Evolutionary conservation across 1,140 invertebrate genomes (phyloP), one percentile per base, ranked within the genome.

Genomic region (Drepana arcuata): DNA sequence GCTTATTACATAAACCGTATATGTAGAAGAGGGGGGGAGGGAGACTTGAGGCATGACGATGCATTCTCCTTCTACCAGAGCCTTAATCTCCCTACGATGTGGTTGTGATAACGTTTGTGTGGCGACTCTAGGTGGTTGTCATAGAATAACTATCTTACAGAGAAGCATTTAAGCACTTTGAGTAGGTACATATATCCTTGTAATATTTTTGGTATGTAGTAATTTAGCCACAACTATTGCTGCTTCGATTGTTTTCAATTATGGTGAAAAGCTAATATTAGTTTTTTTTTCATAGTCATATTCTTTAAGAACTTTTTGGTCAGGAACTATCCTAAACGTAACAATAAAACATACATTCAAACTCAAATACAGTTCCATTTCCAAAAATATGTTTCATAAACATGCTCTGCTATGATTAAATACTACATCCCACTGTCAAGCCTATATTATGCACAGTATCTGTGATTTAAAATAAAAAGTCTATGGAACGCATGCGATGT

Each of bases 1-100:
- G n/a, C n/a, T n/a, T n/a, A n/a, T n/a, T n/a, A n/a, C n/a, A n/a
- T n/a, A n/a, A n/a, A n/a, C n/a, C n/a, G n/a, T n/a, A n/a, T n/a
- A n/a, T n/a, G n/a, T n/a, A n/a, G n/a, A n/a, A n/a, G n/a, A n/a
- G n/a, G n/a, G n/a, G n/a, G n/a, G n/a, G n/a, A n/a, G n/a, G n/a
- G n/a, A n/a, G n/a, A n/a, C n/a, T n/a, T n/a, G 67, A 56, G 57
- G 73, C 73, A 81, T 78, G 71, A 78, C 70, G 71, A 61, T 81
- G 73, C 77, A 81, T 67, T 74, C 58, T 62, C 65, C 55, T 64
- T 61, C 50, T 47, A 51, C 58, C 54, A 41, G 55, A 63, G 50
- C 62, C 68, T 81, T 78, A 78, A 80, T 80, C 75, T 80, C 45
- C 53, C 62, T 73, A 65, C 57, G 72, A 77, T 77, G 64, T 50